Percentiles rank a stretch among this genome's conserved stretches.
Evolutionary conservation across 2,888 invertebrate species (phyloP).

Genomic region (Drosophila vallismaia): DNA sequence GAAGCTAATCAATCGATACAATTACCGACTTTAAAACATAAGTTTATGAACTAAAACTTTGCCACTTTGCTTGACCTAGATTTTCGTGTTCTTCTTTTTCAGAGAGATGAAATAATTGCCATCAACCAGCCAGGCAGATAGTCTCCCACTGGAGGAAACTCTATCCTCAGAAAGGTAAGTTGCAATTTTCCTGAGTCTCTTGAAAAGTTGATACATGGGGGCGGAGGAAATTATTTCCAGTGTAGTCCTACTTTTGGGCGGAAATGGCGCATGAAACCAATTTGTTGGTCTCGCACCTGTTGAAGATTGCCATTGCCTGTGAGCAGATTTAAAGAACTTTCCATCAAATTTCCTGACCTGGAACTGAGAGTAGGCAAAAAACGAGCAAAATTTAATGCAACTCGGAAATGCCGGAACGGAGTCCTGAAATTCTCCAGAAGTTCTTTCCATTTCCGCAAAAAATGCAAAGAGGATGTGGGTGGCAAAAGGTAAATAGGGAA

Average conservation of each 20-base stretch:
- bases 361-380: conserved; percentile 10
- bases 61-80: conserved; percentile 41
- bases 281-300: conserved; percentile 49
- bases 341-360: conserved; percentile 69
- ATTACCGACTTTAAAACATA: conserved; percentile 13
- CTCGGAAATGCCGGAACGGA: conserved; percentile 69
- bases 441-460: conserved; percentile 57
- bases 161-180: conserved; percentile 47
- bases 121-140: conserved; percentile 21
- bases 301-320: conserved; percentile 18
- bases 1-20: conserved; percentile 24
- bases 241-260: conserved; percentile 33
- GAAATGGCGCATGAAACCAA: conserved; percentile 67
- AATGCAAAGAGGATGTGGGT: conserved; percentile 4
- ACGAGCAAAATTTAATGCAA: conserved; percentile 64
- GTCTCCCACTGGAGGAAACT: conserved; percentile 42
- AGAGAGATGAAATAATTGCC: conserved; percentile 60
- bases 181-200: neutral
- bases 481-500: conserved; percentile 33
- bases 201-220: neutral
- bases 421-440: conserved; percentile 52
- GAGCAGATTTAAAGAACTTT: conserved; percentile 57
- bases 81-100: conserved; percentile 42
- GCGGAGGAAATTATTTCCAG: neutral
- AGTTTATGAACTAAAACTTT: conserved; percentile 3